Conservation (phyloP, 2,797 vertebrate genomes). For the Phalloptychus januarius region DNA sequence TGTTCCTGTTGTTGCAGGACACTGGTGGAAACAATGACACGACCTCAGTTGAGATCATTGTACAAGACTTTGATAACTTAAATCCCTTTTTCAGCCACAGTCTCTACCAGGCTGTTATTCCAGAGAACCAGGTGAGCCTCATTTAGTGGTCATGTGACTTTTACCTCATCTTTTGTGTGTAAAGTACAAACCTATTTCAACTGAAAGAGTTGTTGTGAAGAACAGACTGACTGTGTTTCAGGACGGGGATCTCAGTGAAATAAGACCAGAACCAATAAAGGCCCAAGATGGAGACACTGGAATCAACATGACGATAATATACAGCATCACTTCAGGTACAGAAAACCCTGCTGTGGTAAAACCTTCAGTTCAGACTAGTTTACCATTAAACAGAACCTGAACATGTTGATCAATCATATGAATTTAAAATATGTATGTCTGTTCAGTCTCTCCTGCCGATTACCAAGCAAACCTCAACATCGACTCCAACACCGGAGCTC, state of each 20-base stretch:
- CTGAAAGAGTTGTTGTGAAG: neutral
- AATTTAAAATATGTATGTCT: neutral
- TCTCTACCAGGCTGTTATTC: constrained; percentile 72
- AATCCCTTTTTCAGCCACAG: constrained; percentile 81
- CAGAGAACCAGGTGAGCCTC: constrained; percentile 76
- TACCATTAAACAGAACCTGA: neutral
- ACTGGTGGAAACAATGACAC: constrained; percentile 41
- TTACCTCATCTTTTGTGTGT: neutral
- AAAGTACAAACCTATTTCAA: neutral
- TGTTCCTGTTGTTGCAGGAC: constrained; percentile 66
- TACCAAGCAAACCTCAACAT: constrained; percentile 66
- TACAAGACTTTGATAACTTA: constrained; percentile 84
- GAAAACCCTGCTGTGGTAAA: neutral
- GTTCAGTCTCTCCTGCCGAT: constrained; percentile 73
- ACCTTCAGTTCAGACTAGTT: neutral
- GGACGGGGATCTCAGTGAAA: constrained; percentile 54
- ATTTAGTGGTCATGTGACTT: neutral
- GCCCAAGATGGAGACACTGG: constrained; percentile 85
- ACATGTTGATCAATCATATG: neutral
- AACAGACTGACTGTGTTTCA: constrained; percentile 39
- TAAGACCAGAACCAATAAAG: constrained; percentile 76
- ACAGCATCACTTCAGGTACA: constrained; percentile 79
- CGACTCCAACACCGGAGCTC: constrained; percentile 56
- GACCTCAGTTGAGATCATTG: constrained; percentile 56
- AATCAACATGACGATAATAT: constrained; percentile 76